Base-by-base conservation (phyloP, 2,797 vertebrate genomes). In the Schizopygopsis malacanthus region DNA sequence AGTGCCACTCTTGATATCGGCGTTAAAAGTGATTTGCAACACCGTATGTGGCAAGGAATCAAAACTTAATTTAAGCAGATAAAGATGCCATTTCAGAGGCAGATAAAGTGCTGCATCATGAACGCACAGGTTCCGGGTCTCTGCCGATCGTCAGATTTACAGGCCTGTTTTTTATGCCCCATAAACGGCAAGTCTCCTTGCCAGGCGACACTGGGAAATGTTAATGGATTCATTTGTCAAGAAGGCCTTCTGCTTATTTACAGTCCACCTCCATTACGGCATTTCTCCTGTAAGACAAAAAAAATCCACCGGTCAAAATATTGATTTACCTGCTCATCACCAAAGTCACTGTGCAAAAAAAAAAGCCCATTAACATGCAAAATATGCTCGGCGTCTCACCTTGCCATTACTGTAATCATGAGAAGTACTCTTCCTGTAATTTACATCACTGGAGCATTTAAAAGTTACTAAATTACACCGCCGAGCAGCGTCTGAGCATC, bases 201-300 rank as follows among this genome's bases (percentile, higher is more conserved):
- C 94, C 94, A 94, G 93, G 93, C 94, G 95, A 95, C 95, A 95
- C 94, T 91, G 94, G 93, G 91, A 95, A 96, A 96, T 96, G 95
- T 96, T 96, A 96, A 96, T 96, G 95, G 95, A 95, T 96, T 96
- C 95, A 95, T 96, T 96, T 95, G 94, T 96, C 95, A 95, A 93
- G 93, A 95, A 92, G 90, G 92, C 92, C 71, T 84, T 94, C 93
- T 91, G 92, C 95, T 95, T 96, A 96, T 96, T 96, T 95, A 95
- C 94, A 94, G 94, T 94, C 95, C 89, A 92, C 93, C 91, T 95
- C 93, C 93, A 95, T 95, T 95, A 95, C 92, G 20, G 81, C 52
- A 81, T 91, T 92, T 90, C 71, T 92, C 90, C 94, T 91, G 90
- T 81, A 91, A 91, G 91, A 93, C 90, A 75, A 78, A 52, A 75